Conservation (phyloP, 1,140 invertebrate genomes). For the Aradophagus sp. region DNA sequence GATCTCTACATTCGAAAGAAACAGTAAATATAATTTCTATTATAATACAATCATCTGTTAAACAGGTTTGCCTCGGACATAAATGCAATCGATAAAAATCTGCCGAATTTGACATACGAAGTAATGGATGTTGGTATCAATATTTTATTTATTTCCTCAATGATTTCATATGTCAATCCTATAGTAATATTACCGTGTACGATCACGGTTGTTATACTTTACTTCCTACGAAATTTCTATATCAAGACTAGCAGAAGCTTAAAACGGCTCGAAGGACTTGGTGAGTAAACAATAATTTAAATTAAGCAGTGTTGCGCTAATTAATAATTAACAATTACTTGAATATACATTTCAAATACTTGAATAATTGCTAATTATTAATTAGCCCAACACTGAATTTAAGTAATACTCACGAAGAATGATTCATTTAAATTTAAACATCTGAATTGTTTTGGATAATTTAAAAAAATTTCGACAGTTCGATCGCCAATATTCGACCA, state of each 20-base stretch:
- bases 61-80: conserved; percentile 86
- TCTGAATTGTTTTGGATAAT: neutral
- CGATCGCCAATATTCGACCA: conserved; percentile 87
- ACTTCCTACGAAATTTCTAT: conserved; percentile 85
- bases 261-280: conserved; percentile 77
- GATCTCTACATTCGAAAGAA: neutral
- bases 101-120: conserved; percentile 85
- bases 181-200: conserved; percentile 83
- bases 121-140: conserved; percentile 64
- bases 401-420: too few relatives aligned
- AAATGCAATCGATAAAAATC: conserved; percentile 88
- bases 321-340: too few relatives aligned
- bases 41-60: neutral
- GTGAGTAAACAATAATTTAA: conserved; percentile 62
- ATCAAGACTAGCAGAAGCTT: conserved; percentile 87
- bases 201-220: conserved; percentile 79
- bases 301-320: too few relatives aligned
- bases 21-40: neutral
- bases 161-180: conserved; percentile 83
- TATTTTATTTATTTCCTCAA: conserved; percentile 64
- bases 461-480: conserved; percentile 69
- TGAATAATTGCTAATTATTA: too few relatives aligned
- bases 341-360: too few relatives aligned
- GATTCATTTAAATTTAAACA: too few relatives aligned
- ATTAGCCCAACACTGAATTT: too few relatives aligned